Evolutionary conservation across 1,140 invertebrate species (phyloP).

Genomic region (Laupala kohalensis): DNA sequence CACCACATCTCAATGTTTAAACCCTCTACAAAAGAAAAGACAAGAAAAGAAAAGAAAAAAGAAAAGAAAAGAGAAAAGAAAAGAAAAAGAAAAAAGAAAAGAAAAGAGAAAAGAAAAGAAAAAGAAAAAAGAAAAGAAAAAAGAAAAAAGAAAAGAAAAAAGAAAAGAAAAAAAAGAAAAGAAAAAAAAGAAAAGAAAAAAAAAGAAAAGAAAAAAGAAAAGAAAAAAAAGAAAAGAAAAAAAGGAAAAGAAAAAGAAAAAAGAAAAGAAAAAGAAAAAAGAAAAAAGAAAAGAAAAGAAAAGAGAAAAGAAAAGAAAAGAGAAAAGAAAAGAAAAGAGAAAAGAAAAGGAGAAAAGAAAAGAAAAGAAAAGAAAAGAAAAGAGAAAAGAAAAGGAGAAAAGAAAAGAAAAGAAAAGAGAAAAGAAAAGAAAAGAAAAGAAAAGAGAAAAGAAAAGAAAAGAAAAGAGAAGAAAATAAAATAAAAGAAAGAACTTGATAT

Average conservation of each 20-base stretch:
- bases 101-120: not conserved
- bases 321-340: not conserved
- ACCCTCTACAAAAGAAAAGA: not conserved
- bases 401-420: not conserved
- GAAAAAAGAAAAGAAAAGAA: not conserved
- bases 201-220: not conserved
- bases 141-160: not conserved
- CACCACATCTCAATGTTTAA: too few relatives aligned
- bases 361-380: not conserved
- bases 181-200: not conserved
- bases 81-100: not conserved
- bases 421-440: too few relatives aligned
- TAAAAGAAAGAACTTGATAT: not conserved
- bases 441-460: not conserved
- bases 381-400: not conserved
- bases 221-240: not conserved
- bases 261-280: not conserved
- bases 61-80: not conserved
- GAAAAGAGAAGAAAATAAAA: not conserved
- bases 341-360: not conserved
- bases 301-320: not conserved
- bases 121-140: not conserved
- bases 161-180: not conserved
- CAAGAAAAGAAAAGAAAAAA: not conserved
- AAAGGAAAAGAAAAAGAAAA: not conserved